phyloP scores from a whole-genome alignment of 1,140 invertebrate species.

The Macrocentrus cingulum region DNA sequence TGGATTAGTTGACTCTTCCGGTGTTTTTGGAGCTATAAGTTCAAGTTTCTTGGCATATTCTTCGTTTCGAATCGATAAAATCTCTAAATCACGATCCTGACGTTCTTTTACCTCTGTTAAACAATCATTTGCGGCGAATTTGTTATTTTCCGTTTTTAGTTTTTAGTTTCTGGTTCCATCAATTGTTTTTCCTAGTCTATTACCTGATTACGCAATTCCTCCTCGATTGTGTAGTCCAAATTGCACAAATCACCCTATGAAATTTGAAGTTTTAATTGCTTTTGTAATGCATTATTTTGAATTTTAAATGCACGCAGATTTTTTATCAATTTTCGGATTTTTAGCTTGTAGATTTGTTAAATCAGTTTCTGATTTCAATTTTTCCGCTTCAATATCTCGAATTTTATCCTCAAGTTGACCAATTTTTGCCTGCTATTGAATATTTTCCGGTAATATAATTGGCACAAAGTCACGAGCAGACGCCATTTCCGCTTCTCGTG shows the following conservation, averaged over 20 bases:
- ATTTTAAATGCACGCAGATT: slow-evolving; percentile 75
- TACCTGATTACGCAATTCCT: slow-evolving; percentile 72
- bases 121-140: slow-evolving; percentile 73
- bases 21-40: slow-evolving; percentile 64
- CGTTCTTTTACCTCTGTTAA: slow-evolving; percentile 78
- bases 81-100: slow-evolving; percentile 67
- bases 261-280: slow-evolving; percentile 60
- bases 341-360: slow-evolving; percentile 65
- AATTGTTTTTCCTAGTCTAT: slow-evolving; percentile 66
- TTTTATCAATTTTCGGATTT: slow-evolving; percentile 71
- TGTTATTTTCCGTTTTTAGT: slow-evolving; percentile 60
- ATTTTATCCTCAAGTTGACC: slow-evolving; percentile 57
- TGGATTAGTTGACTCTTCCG: slow-evolving; percentile 68
- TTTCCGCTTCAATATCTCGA: slow-evolving; percentile 58
- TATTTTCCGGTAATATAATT: slow-evolving; percentile 27
- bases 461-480: slow-evolving; percentile 37
- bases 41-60: slow-evolving; percentile 66
- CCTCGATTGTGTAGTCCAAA: slow-evolving; percentile 73
- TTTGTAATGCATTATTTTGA: slow-evolving; percentile 64
- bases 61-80: slow-evolving; percentile 70
- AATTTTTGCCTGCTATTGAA: slow-evolving; percentile 45
- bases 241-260: slow-evolving; percentile 63
- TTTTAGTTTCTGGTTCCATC: no score
- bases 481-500: slow-evolving; percentile 57
- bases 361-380: slow-evolving; percentile 59